These are phyloP conservation scores for Burhinus oedicnemus DNA, from an alignment of 2,113 vertebrate genomes.

Conservation along the genomic window DNA sequence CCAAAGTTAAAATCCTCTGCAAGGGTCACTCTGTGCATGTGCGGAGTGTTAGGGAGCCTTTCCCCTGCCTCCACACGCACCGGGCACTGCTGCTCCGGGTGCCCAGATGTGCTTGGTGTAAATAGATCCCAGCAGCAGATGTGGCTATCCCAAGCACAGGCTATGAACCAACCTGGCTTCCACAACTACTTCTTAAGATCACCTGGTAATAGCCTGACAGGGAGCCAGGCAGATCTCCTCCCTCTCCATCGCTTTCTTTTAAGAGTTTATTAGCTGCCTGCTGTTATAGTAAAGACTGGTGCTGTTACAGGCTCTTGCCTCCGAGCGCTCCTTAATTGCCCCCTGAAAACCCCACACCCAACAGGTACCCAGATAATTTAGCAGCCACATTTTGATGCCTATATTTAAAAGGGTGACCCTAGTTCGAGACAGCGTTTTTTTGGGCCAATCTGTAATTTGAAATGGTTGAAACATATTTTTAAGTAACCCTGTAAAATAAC, in stretches of 20 bases:
- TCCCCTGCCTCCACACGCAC: not conserved
- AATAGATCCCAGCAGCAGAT: not conserved
- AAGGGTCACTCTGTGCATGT: too few species aligned
- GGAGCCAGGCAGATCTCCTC: not conserved
- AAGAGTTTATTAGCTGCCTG: not conserved
- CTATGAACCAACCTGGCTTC: not conserved
- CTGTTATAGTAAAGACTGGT: not conserved
- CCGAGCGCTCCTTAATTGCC: not conserved
- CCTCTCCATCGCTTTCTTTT: not conserved
- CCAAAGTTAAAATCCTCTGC: rapidly evolving
- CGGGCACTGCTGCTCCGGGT: rapidly evolving
- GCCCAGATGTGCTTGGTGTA: not conserved
- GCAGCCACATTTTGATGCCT: not conserved
- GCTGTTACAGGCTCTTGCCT: not conserved
- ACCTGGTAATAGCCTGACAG: not conserved
- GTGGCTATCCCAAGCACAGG: not conserved
- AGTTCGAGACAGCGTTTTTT: not conserved
- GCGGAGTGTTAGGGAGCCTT: not conserved
- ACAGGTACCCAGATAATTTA: not conserved
- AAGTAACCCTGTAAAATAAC: conserved; percentile 7
- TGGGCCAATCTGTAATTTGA: not conserved
- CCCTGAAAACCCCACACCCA: not conserved
- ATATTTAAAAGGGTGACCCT: not conserved
- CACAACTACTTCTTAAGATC: not conserved
- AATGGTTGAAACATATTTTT: conserved; percentile 32